Evolutionary conservation across 2,888 invertebrate species (phyloP).

Genomic region (Lissonota sp.): DNA sequence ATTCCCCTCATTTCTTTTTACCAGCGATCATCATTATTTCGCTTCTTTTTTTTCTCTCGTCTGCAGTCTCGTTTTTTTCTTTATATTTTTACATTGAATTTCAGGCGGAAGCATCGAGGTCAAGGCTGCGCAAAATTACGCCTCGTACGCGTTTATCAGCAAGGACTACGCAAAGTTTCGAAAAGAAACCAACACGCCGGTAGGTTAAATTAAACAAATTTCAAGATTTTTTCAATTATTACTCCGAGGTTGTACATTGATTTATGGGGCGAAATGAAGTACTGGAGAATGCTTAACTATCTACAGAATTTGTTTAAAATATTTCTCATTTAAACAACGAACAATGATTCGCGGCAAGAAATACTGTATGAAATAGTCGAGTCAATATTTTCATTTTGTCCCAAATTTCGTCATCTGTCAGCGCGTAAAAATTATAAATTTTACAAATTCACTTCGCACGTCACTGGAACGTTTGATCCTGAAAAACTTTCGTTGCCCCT

Average conservation of each 20-base stretch:
- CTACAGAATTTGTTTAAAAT: too few species aligned
- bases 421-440: too few species aligned
- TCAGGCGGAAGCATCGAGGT: conserved; percentile 85
- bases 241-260: background rate
- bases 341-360: too few species aligned
- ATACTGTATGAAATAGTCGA: too few species aligned
- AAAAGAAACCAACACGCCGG: conserved; percentile 83
- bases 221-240: background rate
- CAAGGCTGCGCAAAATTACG: conserved; percentile 85
- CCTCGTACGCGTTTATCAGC: conserved; percentile 85
- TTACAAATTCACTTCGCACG: too few species aligned
- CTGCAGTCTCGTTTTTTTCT: background rate
- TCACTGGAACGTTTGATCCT: too few species aligned
- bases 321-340: too few species aligned
- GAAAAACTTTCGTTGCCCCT: too few species aligned
- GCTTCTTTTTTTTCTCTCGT: background rate
- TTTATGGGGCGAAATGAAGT: too few species aligned
- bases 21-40: background rate
- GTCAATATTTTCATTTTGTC: too few species aligned
- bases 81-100: conserved; percentile 46
- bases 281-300: too few species aligned
- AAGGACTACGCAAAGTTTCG: conserved; percentile 85
- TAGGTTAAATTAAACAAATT: conserved; percentile 69
- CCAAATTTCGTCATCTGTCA: too few species aligned
- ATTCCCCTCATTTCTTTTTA: background rate